Evolutionary conservation across 92 coral and sea anemone species (phyloP).

Genomic region (Zoanthus sociatus): DNA sequence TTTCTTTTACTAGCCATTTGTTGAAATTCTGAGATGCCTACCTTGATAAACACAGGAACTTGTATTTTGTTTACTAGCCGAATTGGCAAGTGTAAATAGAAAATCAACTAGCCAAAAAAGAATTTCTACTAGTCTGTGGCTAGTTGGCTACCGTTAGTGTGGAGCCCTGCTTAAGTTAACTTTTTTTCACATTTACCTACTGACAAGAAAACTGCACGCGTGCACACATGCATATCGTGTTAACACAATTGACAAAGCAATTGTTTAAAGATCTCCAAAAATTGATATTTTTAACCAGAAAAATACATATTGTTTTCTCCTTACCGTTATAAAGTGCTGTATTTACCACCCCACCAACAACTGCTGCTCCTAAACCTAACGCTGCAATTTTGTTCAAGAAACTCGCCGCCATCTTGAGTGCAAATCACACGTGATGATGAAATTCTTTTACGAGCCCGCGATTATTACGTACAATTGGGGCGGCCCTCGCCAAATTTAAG

Average conservation of each 20-base stretch:
- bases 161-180: too few species aligned
- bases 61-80: too few species aligned
- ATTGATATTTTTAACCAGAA: neutral
- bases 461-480: slow-evolving; percentile 66
- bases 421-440: slow-evolving; percentile 64
- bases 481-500: slow-evolving; percentile 71
- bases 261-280: neutral
- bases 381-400: slow-evolving; percentile 87
- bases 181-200: too few species aligned
- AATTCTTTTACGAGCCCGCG: slow-evolving; percentile 55
- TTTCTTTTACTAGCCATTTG: too few species aligned
- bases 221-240: neutral
- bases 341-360: slow-evolving; percentile 96
- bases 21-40: too few species aligned
- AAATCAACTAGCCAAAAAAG: too few species aligned
- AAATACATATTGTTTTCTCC: neutral
- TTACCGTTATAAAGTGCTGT: slow-evolving; percentile 97
- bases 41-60: too few species aligned
- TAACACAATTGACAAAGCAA: neutral
- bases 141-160: too few species aligned
- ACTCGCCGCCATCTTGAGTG: slow-evolving; percentile 94
- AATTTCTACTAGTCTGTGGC: too few species aligned
- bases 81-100: too few species aligned
- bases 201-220: too few species aligned
- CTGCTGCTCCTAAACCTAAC: slow-evolving; percentile 94